These are phyloP conservation scores for Entomobrya multifasciata DNA, from an alignment of 2,888 invertebrate species.

Conservation along the genomic window DNA sequence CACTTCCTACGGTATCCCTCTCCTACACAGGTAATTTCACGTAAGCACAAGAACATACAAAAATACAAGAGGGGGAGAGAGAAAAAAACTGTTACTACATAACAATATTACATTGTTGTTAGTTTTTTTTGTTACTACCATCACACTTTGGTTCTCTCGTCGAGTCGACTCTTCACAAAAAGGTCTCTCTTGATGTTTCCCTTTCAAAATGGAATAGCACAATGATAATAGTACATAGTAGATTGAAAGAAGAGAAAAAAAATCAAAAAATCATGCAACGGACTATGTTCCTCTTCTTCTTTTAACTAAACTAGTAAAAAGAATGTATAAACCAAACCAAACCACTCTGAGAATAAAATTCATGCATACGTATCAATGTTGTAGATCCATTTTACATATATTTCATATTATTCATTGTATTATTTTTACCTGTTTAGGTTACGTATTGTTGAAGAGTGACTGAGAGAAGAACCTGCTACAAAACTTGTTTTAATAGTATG, in stretches of 20 bases:
- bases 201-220: constrained; percentile 60
- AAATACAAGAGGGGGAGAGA: neutral
- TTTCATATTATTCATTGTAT: neutral
- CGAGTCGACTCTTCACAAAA: no score
- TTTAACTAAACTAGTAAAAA: no score
- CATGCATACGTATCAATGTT: constrained; percentile 1
- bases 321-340: neutral
- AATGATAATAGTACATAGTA: constrained; percentile 51
- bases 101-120: constrained; percentile 28
- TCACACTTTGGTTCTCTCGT: neutral
- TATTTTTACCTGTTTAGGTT: constrained; percentile 61
- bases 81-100: constrained; percentile 58
- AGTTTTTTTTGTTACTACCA: neutral
- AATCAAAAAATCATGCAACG: constrained; percentile 68
- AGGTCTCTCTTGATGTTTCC: constrained; percentile 55
- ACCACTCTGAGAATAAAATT: constrained; percentile 34
- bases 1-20: constrained; percentile 49
- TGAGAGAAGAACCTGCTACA: constrained; percentile 57
- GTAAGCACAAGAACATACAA: constrained; percentile 65
- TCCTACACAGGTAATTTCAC: constrained; percentile 48
- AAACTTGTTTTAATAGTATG: constrained; percentile 47
- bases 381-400: neutral
- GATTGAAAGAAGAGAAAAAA: neutral
- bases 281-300: constrained; percentile 28
- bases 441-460: constrained; percentile 63